These are phyloP conservation scores for Eucidaris tribuloides DNA, from an alignment of 35 echinoderm and acorn worm genomes.

Conservation along the genomic window DNA sequence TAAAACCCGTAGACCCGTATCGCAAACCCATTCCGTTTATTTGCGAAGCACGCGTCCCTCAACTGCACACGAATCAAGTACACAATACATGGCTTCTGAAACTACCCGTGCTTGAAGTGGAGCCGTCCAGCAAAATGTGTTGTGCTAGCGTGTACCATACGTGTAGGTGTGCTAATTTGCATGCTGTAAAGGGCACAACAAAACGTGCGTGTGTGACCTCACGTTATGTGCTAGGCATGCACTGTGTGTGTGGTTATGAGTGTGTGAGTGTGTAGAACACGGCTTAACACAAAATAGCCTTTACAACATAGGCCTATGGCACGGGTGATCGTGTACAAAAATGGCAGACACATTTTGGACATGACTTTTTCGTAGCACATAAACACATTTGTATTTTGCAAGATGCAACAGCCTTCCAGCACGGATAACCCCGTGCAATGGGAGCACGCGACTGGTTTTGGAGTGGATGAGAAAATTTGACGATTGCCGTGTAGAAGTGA, in stretches of 20 bases:
- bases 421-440: conserved; percentile 17
- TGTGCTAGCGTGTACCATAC: conserved; percentile 27
- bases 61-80: too few species aligned
- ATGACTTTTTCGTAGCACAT: conserved; percentile 16
- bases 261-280: conserved; percentile 15
- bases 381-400: conserved; percentile 13
- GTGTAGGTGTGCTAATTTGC: conserved; percentile 40
- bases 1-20: too few species aligned
- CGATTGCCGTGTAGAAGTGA: conserved; percentile 26
- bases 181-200: not conserved
- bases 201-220: conserved; percentile 1
- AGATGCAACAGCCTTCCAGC: not conserved
- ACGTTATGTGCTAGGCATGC: not conserved
- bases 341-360: conserved; percentile 4
- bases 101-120: not conserved
- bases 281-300: conserved; percentile 17
- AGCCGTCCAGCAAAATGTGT: conserved; percentile 16
- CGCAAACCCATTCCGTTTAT: too few species aligned
- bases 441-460: conserved; percentile 7
- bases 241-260: not conserved
- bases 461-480: conserved; percentile 29
- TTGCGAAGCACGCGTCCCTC: too few species aligned
- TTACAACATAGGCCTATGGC: not conserved
- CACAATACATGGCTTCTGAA: not conserved
- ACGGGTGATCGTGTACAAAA: conserved; percentile 3